Base-by-base conservation (phyloP, 1,140 invertebrate genomes). In the Bombyx mandarina region DNA sequence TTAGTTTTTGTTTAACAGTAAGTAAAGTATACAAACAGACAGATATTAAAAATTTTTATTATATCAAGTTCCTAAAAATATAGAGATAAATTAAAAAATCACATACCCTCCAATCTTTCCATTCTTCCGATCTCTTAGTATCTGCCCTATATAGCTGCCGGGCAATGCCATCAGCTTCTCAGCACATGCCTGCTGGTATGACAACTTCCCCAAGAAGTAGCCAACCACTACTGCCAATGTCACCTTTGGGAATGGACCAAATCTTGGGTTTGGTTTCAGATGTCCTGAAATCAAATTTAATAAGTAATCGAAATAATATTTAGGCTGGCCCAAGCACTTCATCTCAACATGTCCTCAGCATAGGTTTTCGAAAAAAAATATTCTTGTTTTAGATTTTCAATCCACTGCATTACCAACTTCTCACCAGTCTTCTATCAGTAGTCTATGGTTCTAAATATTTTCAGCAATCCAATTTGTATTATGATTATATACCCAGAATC, bases 111-210 rank as follows among this genome's bases (percentile, higher is more conserved):
- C 56, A 8, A 57, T 42, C 52, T 67, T 77, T 42, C 88, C 88
- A 59, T 85, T 77, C 43, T 81, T 84, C 61, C 84, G 82, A 58
- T 91, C 89, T n/a, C 91, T 78, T 9, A 93, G 73, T 52, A 90
- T 79, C 64, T 91, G 90, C 7, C 89, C 92, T 9, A 93, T 77
- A 57, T 83, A 85, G 59, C 79, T 83, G 35, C 79, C 77, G 6
- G 93, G 93, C 35, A 94, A 75, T 8, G 89, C 88, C 91, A 95
- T 93, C 2, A 95, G 81, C 78, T 94, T 94, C 60, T 94, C 93
- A 5, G 92, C 91, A 76, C 93, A 94, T 60, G 89, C 90, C 47
- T 82, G 74, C 75, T 93, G 92, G 67, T 95, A 95, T 1, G 93
- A 94, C 47, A 94, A 83, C 83, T 94, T 94, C 4, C 94, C 94